These are phyloP conservation scores for Daboia siamensis DNA, from an alignment of 2,113 vertebrate genomes.

Conservation along the genomic window DNA sequence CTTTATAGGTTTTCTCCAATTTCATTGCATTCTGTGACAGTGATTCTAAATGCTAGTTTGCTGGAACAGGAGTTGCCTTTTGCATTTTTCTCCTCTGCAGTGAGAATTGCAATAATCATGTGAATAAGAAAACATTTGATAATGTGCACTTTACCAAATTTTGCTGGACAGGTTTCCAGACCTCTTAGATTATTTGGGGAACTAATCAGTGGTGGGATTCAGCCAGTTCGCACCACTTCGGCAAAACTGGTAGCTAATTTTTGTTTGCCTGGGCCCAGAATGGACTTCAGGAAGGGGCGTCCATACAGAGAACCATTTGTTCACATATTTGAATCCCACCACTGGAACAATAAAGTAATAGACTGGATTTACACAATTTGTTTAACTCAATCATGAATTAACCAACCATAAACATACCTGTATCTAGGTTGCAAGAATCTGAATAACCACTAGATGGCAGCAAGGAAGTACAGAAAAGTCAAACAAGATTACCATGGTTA, in stretches of 20 bases:
- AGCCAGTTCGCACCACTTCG: no score
- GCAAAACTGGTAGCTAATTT: no score
- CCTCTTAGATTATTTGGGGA: background rate
- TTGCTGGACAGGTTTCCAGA: constrained; percentile 30
- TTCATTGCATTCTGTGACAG: constrained; percentile 12
- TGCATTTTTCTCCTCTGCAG: background rate
- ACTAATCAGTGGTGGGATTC: no score
- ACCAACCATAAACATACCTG: background rate
- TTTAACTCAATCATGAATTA: background rate
- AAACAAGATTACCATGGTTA: background rate
- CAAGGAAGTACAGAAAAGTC: background rate
- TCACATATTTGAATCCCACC: no score
- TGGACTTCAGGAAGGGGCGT: no score
- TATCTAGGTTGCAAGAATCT: background rate
- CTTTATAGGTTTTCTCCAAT: background rate
- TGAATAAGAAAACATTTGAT: constrained; percentile 40
- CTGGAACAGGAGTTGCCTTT: constrained; percentile 31
- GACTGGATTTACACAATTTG: background rate
- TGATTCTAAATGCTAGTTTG: constrained; percentile 45
- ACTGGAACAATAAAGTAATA: background rate
- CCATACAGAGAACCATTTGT: no score
- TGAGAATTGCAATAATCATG: background rate
- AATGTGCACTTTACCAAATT: background rate
- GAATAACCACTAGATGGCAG: background rate
- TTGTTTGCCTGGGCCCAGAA: no score